phyloP scores from a whole-genome alignment of 2,888 invertebrate species.

The Smittia sp. region DNA sequence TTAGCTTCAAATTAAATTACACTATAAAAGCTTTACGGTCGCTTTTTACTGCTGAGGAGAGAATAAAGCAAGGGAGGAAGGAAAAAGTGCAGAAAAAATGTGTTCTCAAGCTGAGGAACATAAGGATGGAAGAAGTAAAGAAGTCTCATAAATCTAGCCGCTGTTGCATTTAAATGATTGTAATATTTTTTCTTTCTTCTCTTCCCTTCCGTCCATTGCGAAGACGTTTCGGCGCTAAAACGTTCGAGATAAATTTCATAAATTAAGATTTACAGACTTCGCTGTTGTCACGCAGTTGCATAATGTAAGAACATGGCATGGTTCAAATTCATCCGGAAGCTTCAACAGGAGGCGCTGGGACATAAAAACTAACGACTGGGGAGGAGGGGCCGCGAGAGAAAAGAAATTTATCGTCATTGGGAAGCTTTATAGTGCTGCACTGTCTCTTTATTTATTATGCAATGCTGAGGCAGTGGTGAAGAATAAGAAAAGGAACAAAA shows the following conservation, averaged over 20 bases:
- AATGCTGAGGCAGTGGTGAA: neutral
- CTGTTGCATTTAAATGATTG: constrained; percentile 35
- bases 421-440: constrained; percentile 8
- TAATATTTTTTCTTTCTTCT: neutral
- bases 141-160: constrained; percentile 35
- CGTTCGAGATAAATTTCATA: neutral
- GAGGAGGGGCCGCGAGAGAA: neutral
- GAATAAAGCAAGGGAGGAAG: neutral
- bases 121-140: constrained; percentile 23
- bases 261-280: neutral
- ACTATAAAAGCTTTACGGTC: constrained; percentile 38
- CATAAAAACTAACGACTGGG: neutral
- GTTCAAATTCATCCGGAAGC: too few species aligned
- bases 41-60: constrained; percentile 2
- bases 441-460: neutral
- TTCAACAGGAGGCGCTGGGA: neutral
- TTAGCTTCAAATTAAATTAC: constrained; percentile 40
- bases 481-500: constrained; percentile 13
- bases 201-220: neutral
- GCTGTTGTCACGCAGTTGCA: too few species aligned
- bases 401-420: neutral
- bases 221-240: neutral
- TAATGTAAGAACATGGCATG: too few species aligned
- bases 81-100: constrained; percentile 11
- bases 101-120: constrained; percentile 29